Percentiles rank a stretch among this genome's conserved stretches.
Conservation (phyloP, 2,888 invertebrate species). For the Galerucella calmariensis region DNA sequence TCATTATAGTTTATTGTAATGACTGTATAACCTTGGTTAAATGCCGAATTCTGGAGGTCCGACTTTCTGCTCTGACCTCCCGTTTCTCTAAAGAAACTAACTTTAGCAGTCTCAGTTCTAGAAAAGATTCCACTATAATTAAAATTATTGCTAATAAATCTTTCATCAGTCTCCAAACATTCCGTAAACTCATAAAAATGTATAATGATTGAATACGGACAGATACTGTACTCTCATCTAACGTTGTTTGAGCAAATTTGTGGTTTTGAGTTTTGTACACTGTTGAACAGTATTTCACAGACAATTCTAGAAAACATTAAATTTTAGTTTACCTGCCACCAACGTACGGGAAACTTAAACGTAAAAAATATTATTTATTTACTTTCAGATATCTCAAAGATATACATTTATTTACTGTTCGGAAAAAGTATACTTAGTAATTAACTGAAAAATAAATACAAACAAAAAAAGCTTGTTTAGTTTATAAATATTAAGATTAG, state of each 20-base stretch:
- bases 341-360: conserved; percentile 27
- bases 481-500: background rate
- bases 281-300: conserved; percentile 20
- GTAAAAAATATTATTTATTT: conserved; percentile 23
- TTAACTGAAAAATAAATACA: background rate
- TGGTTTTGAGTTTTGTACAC: background rate
- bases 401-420: conserved; percentile 27
- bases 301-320: background rate
- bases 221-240: background rate
- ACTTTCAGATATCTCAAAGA: conserved; percentile 10
- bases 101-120: no score
- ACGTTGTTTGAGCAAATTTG: background rate
- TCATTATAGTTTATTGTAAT: no score
- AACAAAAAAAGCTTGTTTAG: background rate
- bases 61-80: no score
- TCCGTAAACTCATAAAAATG: background rate
- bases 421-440: conserved; percentile 10
- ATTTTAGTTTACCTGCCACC: conserved; percentile 32
- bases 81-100: no score
- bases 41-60: no score
- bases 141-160: background rate
- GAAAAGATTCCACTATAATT: no score
- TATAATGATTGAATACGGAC: background rate
- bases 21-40: no score
- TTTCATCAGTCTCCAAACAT: background rate